Base-by-base conservation (phyloP, 1,140 invertebrate genomes). In the Hypothenemus hampei region DNA sequence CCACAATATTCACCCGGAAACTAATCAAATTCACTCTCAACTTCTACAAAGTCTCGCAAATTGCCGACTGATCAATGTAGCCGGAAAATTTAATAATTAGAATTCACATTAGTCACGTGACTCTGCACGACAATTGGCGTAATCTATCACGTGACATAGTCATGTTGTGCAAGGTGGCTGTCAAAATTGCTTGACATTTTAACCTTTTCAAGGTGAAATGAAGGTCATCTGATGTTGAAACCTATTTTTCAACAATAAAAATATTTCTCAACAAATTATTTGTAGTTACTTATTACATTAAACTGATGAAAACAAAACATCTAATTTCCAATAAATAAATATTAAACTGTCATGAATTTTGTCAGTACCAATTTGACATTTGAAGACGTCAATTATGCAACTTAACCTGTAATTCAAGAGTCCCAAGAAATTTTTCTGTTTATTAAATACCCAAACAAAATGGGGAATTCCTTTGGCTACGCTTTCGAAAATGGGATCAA, bases 381-480 rank as follows among this genome's bases (percentile, higher is more conserved):
- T 16, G 10, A 16, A 37, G 35, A 5, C 35, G 35, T 37, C 13
- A 16, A 16, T 37, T 37, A 37, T 37, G 35, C 35, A 37, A 37
- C 35, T 2, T 13, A 37, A 37, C 10, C 11, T 8, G 6, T 37
- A 37, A 37, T 16, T 37, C 35, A 37, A 2, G n/a, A n/a, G n/a
- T n/a, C n/a, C n/a, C n/a, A n/a, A n/a, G n/a, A n/a, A n/a, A n/a
- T n/a, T 37, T 37, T 37, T n/a, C 3, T 37, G 7, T 37, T 2
- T 15, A 37, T n/a, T n/a, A n/a, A n/a, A n/a, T n/a, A n/a, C n/a
- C n/a, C n/a, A n/a, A n/a, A 16, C 11, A 43, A 43, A 11, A 68
- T 78, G 72, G 77, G 77, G 37, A 75, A 74, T 49, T 69, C 62
- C 8, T 49, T 66, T 11, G 67, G 67, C 11, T 36, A 64, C 45